Base-by-base conservation (phyloP, 2,888 invertebrate genomes). In the Drosophila formosana region DNA sequence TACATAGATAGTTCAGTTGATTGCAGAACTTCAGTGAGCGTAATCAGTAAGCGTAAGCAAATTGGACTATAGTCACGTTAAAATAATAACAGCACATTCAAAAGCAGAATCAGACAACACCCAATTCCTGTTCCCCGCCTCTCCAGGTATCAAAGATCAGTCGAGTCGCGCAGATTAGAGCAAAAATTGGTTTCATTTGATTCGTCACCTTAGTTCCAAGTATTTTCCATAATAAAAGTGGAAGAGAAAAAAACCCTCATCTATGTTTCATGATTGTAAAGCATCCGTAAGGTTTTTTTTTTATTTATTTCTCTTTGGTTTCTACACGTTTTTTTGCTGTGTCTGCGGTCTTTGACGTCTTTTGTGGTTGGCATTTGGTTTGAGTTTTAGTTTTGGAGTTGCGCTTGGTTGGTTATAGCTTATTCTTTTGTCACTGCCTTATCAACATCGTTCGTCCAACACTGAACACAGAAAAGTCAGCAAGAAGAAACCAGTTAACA, bases 401-500 rank as follows among this genome's bases (percentile, higher is more conserved):
- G 18, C 18, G 18, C 18, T 39, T 57, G 47, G 47, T 58, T 32
- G 32, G 32, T n/a, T 11, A n/a, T 50, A 37, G 57, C 28, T 25
- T 28, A 57, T 46, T 57, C 76, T 76, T 60, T 76, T 78, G 79
- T 78, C 64, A 62, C 52, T 60, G 66, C 50, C 64, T 78, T 74
- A 78, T 77, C 67, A 79, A 58, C 75, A 68, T 72, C 79, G 68
- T 68, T 77, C 51, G 65, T 75, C 63, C 74, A 66, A 61, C 73
- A 51, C 47, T 53, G 49, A 34, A 67, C 43, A 55, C 28, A 60
- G 7, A 30, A 30, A 30, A 30, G 30, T 45, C 46, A 37, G 47
- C 60, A 58, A 64, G 50, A 72, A 71, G 39, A 79, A 83, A 88
- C 87, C 82, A 86, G 83, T 84, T 84, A 84, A 83, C 87, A 88